These are phyloP conservation scores for Athalia rosae DNA, from an alignment of 2,888 invertebrate species.

Conservation along the genomic window DNA sequence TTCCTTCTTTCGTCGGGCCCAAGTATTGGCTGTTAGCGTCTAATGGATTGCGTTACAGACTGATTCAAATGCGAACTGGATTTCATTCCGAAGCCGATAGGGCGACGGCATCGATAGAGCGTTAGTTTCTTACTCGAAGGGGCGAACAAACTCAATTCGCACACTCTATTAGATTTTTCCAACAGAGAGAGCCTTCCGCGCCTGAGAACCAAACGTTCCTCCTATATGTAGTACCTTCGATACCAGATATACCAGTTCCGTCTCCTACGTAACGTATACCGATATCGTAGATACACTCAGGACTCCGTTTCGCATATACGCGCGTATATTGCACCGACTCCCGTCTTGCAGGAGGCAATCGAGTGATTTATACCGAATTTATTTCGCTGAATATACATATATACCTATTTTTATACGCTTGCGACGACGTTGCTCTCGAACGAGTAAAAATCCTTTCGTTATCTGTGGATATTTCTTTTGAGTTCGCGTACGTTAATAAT, in stretches of 20 bases:
- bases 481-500: too few species aligned
- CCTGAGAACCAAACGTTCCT: constrained; percentile 37
- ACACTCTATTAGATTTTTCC: constrained; percentile 72
- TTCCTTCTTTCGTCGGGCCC: constrained; percentile 51
- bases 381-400: too few species aligned
- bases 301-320: not conserved
- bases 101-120: constrained; percentile 60
- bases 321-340: not conserved
- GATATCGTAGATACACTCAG: too few species aligned
- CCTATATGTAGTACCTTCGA: not conserved
- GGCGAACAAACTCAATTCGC: constrained; percentile 68
- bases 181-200: not conserved
- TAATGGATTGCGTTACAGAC: constrained; percentile 72
- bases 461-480: too few species aligned
- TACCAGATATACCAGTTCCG: not conserved
- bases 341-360: not conserved
- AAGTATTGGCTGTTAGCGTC: constrained; percentile 71
- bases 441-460: too few species aligned
- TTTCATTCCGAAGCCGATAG: constrained; percentile 63
- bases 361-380: not conserved
- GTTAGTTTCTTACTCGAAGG: constrained; percentile 58
- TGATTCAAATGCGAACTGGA: constrained; percentile 73
- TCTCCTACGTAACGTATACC: not conserved
- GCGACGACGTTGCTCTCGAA: too few species aligned
- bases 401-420: too few species aligned